Base-by-base conservation (phyloP, 2,888 invertebrate species). In the Phoenoteleia sp. region DNA sequence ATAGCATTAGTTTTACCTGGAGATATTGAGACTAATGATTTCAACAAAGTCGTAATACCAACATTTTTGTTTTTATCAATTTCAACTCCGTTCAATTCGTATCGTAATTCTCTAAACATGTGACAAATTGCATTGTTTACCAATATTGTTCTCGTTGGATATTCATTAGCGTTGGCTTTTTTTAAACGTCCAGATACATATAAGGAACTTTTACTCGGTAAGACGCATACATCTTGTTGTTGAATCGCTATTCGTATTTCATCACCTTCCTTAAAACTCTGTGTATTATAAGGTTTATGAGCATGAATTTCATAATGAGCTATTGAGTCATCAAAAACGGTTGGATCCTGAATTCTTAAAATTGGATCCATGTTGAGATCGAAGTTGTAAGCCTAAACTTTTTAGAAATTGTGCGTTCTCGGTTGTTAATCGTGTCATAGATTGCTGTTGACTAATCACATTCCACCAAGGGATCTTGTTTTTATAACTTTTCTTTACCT, bases 61-160 rank as follows among this genome's bases (percentile, higher is more conserved):
- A 45, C 45, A 19, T 45, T 17, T 45, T 45, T 45, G 9, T 58
- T 86, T 4, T 87, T 81, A 89, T 92, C 90, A 54, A 93, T 90
- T 81, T 91, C 90, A n/a, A 90, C 83, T 25, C 90, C 92, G 81
- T 91, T 92, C 7, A 92, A 19, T 81, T 92, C 91, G 86, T 92
- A 93, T 4, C 92, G 88, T 66, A 92, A 90, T 85, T 87, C 90
- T 74, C 91, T 90, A 83, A 92, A 92, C 9, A 92, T 52, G 85
- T 89, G 88, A 7, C 89, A 86, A 11, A 90, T 69, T 25, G 86
- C 85, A 82, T 91, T 83, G 17, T 60, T 83, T 0, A 79, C 64
- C 0, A 81, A 84, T 56, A 66, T 36, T 67, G 81, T 79, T 0
- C 13, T n/a, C n/a, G n/a, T n/a, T n/a, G n/a, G n/a, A n/a, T n/a